A percentile compares a stretch with the other conserved stretches of the same genome.
These are phyloP conservation scores for Ornithoptera alexandrae DNA, from an alignment of 2,888 invertebrate species.

Conservation along the genomic window DNA sequence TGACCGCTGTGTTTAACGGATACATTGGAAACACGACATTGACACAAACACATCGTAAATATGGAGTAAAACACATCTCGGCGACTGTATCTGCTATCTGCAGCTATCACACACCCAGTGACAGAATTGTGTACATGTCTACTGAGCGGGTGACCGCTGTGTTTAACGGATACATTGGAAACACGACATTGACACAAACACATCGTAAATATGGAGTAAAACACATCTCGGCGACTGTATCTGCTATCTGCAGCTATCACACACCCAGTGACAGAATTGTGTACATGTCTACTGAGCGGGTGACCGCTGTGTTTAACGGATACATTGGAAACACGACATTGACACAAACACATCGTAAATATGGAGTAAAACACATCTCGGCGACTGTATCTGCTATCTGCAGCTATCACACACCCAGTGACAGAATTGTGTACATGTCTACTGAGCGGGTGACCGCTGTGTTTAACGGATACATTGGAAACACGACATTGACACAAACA, in stretches of 20 bases:
- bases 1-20: conserved; percentile 5
- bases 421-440: conserved; percentile 33
- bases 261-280: conserved; percentile 40
- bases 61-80: neutral
- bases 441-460: conserved; percentile 26
- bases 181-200: neutral
- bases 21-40: no score
- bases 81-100: conserved; percentile 23
- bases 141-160: conserved; percentile 36
- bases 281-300: conserved; percentile 33
- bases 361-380: neutral
- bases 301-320: conserved; percentile 30
- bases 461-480: neutral
- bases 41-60: neutral
- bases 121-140: conserved; percentile 37
- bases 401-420: conserved; percentile 41
- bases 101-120: conserved; percentile 41
- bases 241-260: conserved; percentile 34
- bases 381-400: conserved; percentile 23
- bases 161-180: conserved; percentile 24
- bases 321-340: neutral
- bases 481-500: no score
- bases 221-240: conserved; percentile 6
- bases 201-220: neutral
- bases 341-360: neutral